Percentiles rank a stretch among this genome's conserved stretches.
Conservation (phyloP, 2,113 vertebrate species). For the Toxostoma redivivum region DNA sequence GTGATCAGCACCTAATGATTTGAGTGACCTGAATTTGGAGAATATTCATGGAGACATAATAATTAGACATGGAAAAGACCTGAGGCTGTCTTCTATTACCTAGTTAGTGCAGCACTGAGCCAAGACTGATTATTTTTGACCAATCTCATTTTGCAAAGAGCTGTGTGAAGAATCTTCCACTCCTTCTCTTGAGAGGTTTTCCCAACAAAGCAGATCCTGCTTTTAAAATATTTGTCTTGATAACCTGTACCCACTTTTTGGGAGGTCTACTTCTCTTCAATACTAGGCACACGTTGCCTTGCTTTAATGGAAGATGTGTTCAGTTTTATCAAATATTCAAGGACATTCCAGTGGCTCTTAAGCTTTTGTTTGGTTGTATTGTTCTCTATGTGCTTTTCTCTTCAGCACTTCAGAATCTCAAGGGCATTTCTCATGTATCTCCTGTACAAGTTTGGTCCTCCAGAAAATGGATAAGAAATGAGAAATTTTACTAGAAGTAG, state of each 20-base stretch:
- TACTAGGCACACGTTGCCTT: background rate
- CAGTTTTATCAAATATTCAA: conserved; percentile 19
- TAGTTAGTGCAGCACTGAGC: background rate
- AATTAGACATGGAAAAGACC: background rate
- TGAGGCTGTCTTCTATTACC: background rate
- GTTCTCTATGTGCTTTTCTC: background rate
- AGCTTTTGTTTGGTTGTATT: background rate
- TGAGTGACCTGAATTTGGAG: background rate
- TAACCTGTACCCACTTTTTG: background rate
- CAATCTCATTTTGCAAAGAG: background rate
- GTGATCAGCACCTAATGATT: background rate
- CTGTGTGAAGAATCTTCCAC: background rate
- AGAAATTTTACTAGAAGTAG: conserved; percentile 22
- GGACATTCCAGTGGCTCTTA: background rate
- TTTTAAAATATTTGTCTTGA: background rate
- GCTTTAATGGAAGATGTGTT: background rate
- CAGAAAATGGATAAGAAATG: background rate
- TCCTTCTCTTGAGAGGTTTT: background rate
- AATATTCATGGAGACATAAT: conserved; percentile 11
- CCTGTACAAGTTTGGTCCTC: background rate
- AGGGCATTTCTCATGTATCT: background rate
- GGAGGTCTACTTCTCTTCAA: background rate
- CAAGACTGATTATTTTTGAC: background rate
- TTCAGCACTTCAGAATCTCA: background rate
- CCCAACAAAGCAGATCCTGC: background rate